Percentiles rank a stretch among this genome's conserved stretches.
phyloP scores from a whole-genome alignment of 2,888 invertebrate species.

The Ichneumoninae sp. region DNA sequence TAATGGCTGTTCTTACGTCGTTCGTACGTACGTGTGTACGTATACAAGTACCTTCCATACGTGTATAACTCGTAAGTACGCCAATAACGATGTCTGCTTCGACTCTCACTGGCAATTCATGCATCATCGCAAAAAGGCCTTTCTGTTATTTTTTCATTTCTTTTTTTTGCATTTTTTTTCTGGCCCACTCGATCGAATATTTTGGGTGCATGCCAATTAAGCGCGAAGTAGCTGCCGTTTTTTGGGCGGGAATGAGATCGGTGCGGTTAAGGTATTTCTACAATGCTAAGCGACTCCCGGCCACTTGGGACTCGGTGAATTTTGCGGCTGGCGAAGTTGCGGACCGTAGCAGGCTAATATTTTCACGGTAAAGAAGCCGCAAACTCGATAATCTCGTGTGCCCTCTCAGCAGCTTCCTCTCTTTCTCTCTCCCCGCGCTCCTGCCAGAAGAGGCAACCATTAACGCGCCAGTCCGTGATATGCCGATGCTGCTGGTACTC shows the following conservation, averaged over 20 bases:
- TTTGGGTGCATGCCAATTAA: constrained; percentile 53
- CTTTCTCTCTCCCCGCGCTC: constrained; percentile 2
- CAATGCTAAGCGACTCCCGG: background rate
- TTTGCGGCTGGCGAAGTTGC: constrained; percentile 11
- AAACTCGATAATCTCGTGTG: constrained; percentile 57
- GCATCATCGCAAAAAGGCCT: constrained; percentile 46
- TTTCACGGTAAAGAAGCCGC: constrained; percentile 47
- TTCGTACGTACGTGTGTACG: constrained; percentile 44
- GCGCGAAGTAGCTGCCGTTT: constrained; percentile 34
- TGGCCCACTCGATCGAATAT: constrained; percentile 32
- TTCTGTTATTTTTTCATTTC: constrained; percentile 34
- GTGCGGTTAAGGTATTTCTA: background rate
- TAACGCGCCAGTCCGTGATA: constrained; percentile 43
- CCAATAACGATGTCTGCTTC: constrained; percentile 46
- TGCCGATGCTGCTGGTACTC: constrained; percentile 31
- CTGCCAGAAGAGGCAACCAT: constrained; percentile 48
- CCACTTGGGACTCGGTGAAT: constrained; percentile 17
- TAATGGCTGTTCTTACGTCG: constrained; percentile 60
- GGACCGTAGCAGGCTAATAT: constrained; percentile 43
- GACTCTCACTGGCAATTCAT: constrained; percentile 31
- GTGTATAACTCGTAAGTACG: constrained; percentile 57
- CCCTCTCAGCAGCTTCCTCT: background rate
- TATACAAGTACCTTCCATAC: constrained; percentile 38
- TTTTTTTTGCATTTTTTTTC: constrained; percentile 19
- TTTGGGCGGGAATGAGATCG: background rate